A percentile compares a stretch with the other conserved stretches of the same genome.
Conservation (phyloP, 2,113 vertebrate species). For the Columba livia region DNA sequence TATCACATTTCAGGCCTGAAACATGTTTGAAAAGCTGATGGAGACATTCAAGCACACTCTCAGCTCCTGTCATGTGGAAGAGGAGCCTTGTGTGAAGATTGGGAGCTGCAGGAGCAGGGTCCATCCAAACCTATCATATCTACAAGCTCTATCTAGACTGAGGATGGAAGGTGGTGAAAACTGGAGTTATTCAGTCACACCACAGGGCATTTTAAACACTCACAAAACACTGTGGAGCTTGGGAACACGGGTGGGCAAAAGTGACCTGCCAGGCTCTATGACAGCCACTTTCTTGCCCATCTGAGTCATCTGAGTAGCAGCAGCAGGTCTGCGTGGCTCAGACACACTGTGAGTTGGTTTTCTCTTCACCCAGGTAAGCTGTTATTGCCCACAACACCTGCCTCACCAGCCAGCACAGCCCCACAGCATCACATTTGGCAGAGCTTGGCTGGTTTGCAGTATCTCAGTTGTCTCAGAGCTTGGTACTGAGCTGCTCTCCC, state of each 20-base stretch:
- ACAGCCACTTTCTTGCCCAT: not conserved
- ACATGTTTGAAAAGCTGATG: not conserved
- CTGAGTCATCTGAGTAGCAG: not conserved
- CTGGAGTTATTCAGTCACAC: not conserved
- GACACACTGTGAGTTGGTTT: fast-evolving
- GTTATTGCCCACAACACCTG: not conserved
- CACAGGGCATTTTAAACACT: not conserved
- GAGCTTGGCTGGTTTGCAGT: not conserved
- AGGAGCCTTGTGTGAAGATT: not conserved
- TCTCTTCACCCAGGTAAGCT: not conserved
- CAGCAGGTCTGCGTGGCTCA: not conserved
- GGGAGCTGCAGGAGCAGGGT: not conserved
- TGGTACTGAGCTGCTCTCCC: not conserved
- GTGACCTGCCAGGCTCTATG: not conserved
- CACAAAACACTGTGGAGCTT: not conserved
- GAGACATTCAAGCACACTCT: not conserved
- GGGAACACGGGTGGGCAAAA: not conserved
- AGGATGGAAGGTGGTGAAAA: not conserved
- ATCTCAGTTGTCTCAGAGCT: not conserved
- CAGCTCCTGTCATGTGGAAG: not conserved
- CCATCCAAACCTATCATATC: not conserved
- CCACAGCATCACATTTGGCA: not conserved
- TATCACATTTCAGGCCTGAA: not conserved
- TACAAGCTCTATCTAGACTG: not conserved
- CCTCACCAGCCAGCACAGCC: not conserved